Evolutionary conservation across 1,140 invertebrate genomes (phyloP).

Genomic region (Neotoxoptera formosana): DNA sequence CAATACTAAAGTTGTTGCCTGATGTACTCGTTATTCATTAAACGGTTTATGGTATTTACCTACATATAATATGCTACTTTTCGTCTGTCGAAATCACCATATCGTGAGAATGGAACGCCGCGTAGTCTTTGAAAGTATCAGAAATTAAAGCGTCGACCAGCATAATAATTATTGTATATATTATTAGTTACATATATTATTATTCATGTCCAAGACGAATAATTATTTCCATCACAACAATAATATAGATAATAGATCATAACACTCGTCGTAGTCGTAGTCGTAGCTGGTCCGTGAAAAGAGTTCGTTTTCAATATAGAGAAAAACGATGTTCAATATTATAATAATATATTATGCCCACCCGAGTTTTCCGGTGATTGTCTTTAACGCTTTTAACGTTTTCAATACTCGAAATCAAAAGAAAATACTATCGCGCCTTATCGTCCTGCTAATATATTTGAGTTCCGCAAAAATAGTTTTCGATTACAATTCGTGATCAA

Average conservation of each 20-base stretch:
- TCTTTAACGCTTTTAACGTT: not conserved
- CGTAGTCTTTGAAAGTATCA: not conserved
- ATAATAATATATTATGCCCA: not conserved
- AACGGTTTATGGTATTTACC: not conserved
- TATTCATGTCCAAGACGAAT: not conserved
- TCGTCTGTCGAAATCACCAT: not conserved
- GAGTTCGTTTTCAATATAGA: not conserved
- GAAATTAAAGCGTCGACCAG: not conserved
- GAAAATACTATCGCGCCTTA: not conserved
- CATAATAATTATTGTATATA: not conserved
- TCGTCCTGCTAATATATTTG: not conserved
- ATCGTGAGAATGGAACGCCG: not conserved
- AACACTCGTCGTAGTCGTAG: not conserved
- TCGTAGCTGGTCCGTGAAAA: not conserved
- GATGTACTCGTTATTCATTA: not conserved
- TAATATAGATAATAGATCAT: not conserved
- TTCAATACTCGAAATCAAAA: not conserved
- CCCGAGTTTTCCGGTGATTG: too few relatives aligned
- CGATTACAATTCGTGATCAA: too few relatives aligned
- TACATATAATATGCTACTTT: not conserved
- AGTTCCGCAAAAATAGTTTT: not conserved
- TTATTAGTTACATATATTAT: not conserved
- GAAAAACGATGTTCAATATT: not conserved
- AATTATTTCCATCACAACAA: constrained; percentile 10
- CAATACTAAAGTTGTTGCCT: not conserved